Evolutionary conservation across 1,140 invertebrate genomes (phyloP).

Genomic region (Trialeurodes vaporariorum): DNA sequence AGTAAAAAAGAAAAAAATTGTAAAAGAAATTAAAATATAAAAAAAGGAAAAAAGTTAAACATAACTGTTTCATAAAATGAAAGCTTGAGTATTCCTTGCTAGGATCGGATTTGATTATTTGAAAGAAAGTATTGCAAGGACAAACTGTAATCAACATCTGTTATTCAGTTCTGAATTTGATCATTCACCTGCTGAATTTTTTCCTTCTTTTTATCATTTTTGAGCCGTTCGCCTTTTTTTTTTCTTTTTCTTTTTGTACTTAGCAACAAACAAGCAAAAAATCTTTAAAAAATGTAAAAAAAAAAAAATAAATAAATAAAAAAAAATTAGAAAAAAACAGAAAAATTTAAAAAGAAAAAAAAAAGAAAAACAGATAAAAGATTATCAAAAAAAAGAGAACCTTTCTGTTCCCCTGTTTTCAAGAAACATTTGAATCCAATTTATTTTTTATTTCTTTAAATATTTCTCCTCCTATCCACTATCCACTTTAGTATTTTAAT

Average conservation of each 20-base stretch:
- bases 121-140: too few species aligned
- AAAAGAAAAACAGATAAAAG: neutral
- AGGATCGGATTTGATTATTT: too few species aligned
- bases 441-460: too few species aligned
- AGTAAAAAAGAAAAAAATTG: neutral
- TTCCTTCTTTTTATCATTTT: too few species aligned
- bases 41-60: neutral
- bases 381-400: neutral
- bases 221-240: too few species aligned
- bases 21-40: neutral
- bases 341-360: neutral
- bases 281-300: neutral
- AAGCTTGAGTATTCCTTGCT: neutral
- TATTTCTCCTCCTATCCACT: too few species aligned
- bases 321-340: neutral
- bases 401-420: neutral
- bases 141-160: too few species aligned
- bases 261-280: neutral
- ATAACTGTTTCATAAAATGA: neutral
- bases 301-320: neutral
- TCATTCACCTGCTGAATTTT: too few species aligned
- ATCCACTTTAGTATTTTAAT: too few species aligned
- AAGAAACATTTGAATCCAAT: too few species aligned
- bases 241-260: neutral
- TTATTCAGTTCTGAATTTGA: too few species aligned